Evolutionary conservation across 92 coral and sea anemone genomes (phyloP).

Genomic region (Porites evermanni): DNA sequence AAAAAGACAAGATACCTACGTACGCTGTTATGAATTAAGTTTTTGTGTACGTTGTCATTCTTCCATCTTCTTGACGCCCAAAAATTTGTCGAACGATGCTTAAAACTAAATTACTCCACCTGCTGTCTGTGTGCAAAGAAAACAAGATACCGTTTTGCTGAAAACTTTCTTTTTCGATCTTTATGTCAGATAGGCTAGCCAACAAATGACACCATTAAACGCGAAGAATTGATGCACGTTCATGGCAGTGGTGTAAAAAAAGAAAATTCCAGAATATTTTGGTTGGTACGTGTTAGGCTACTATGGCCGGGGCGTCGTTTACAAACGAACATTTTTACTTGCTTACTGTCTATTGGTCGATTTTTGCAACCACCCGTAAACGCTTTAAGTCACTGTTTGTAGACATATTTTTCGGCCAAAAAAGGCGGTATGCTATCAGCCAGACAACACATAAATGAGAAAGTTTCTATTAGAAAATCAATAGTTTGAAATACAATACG

Average conservation of each 20-base stretch:
- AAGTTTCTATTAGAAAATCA: too few relatives aligned
- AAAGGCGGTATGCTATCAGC: neutral
- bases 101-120: neutral
- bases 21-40: constrained; percentile 15
- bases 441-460: neutral
- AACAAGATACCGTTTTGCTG: neutral
- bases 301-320: constrained; percentile 15
- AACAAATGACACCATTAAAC: neutral
- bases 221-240: neutral
- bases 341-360: constrained; percentile 13
- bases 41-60: neutral
- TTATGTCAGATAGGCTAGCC: neutral
- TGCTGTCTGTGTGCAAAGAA: neutral
- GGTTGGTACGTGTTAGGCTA: constrained; percentile 6
- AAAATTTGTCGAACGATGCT: neutral
- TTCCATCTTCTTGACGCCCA: constrained; percentile 8
- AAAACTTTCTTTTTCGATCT: neutral
- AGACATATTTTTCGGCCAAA: neutral
- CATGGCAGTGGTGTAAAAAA: neutral
- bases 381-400: neutral
- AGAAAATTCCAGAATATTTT: constrained; percentile 7
- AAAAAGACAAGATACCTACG: neutral
- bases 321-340: constrained; percentile 3
- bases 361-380: constrained; percentile 30
- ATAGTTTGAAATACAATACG: too few relatives aligned